Base-by-base conservation (phyloP, 1,140 invertebrate species). In the Leptestheria dahalacensis region DNA sequence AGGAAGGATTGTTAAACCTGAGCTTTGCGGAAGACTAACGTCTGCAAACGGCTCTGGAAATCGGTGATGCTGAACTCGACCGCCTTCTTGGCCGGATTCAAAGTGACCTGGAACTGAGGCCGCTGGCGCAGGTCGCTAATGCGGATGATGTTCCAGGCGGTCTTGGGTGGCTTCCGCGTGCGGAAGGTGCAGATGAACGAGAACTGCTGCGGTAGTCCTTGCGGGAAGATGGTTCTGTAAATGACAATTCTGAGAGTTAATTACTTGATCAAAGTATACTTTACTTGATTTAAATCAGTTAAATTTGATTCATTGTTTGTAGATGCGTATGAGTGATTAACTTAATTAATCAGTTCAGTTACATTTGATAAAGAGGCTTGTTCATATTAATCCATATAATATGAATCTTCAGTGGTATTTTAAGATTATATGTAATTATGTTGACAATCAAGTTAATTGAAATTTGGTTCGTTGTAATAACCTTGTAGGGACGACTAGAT, bases 141-240 rank as follows among this genome's bases (percentile, higher is more conserved):
- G 28, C 78, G 72, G 56, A 89, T 74, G 15, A 89, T 69, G 65
- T 83, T 79, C 86, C 85, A 90, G 0, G 80, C 71, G 21, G 72
- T 70, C 64, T 75, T 79, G 1, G 77, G 74, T n/a, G 75, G 68
- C 64, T 78, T 77, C 33, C 76, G 72, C 41, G 78, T 75, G 47
- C 79, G 73, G 65, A 83, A 81, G 1, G 82, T 84, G 62, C 77
- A 78, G 46, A 83, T 78, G 64, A 85, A 78, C 11, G 82, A 84
- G 68, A 86, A 87, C 68, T 85, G 77, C 41, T 82, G 75, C 1
- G 84, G 84, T 51, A 85, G 68, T 6, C 82, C 83, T 59, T 74
- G 69, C 2, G 82, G 81, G 68, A 84, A 83, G 54, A 84, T 74
- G 48, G 78, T 72, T 63, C 82, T 83, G 67, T 33, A 70, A 70